Evolutionary conservation across 2,888 invertebrate species (phyloP).

Genomic region (Aromia moschata): DNA sequence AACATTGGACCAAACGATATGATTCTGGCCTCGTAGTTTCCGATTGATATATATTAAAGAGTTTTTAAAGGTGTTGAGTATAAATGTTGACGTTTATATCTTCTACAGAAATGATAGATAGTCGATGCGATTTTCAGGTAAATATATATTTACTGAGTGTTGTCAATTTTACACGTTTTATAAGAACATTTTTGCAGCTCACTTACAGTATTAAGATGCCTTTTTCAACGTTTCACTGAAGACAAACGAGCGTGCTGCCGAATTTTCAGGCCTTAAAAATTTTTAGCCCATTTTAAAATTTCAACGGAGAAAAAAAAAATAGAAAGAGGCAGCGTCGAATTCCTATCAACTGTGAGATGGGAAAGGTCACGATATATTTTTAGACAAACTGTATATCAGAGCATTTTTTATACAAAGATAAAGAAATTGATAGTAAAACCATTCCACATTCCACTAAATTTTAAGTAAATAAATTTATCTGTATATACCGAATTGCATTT

Average conservation of each 20-base stretch:
- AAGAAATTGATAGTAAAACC: not conserved
- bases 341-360: not conserved
- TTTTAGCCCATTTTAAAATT: too few relatives aligned
- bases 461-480: constrained; percentile 6
- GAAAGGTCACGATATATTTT: constrained; percentile 19
- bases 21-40: not conserved
- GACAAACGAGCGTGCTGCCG: not conserved
- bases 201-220: constrained; percentile 25
- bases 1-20: too few relatives aligned
- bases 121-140: not conserved
- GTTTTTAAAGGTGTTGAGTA: constrained; percentile 12
- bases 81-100: too few relatives aligned
- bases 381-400: constrained; percentile 20
- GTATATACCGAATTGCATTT: constrained; percentile 1
- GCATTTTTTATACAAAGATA: constrained; percentile 3
- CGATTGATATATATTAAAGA: constrained; percentile 1
- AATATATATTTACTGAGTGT: constrained; percentile 14
- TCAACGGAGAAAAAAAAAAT: too few relatives aligned
- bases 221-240: constrained; percentile 9
- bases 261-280: too few relatives aligned
- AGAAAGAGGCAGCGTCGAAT: not conserved
- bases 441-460: constrained; percentile 4
- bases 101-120: too few relatives aligned
- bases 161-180: constrained; percentile 27
- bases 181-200: constrained; percentile 19